Percentiles rank a stretch among this genome's conserved stretches.
Evolutionary conservation across 2,797 vertebrate genomes (phyloP).

Genomic region (Buceros bicornis): DNA sequence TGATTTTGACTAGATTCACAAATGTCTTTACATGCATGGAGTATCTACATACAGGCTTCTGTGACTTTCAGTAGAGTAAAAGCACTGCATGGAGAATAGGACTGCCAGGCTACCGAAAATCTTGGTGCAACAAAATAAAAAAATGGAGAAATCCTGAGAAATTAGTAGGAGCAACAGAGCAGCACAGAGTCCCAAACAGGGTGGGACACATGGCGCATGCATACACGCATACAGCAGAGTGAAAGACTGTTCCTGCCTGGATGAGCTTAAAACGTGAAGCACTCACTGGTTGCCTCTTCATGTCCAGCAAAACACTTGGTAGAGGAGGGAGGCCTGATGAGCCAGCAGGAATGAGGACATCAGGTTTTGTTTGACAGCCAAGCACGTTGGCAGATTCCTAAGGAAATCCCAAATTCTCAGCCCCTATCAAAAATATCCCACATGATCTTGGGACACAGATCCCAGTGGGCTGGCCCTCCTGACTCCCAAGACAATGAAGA

Average conservation of each 20-base stretch:
- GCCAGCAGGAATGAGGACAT: neutral
- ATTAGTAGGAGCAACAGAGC: neutral
- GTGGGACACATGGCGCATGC: neutral
- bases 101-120: neutral
- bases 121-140: rapidly evolving
- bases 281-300: neutral
- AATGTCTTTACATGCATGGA: neutral
- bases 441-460: neutral
- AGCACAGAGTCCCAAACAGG: neutral
- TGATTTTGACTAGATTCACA: neutral
- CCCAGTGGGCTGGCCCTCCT: neutral
- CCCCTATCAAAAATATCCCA: neutral
- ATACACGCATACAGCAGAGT: rapidly evolving
- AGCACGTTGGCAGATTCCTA: neutral
- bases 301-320: neutral
- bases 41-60: neutral
- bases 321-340: neutral
- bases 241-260: neutral
- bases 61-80: neutral
- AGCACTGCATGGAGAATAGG: neutral
- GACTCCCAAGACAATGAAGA: neutral
- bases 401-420: neutral
- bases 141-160: neutral
- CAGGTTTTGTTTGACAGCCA: neutral
- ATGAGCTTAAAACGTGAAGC: neutral